phyloP scores from a whole-genome alignment of 35 echinoderm and acorn worm species.

The Hemicentrotus pulcherrimus region DNA sequence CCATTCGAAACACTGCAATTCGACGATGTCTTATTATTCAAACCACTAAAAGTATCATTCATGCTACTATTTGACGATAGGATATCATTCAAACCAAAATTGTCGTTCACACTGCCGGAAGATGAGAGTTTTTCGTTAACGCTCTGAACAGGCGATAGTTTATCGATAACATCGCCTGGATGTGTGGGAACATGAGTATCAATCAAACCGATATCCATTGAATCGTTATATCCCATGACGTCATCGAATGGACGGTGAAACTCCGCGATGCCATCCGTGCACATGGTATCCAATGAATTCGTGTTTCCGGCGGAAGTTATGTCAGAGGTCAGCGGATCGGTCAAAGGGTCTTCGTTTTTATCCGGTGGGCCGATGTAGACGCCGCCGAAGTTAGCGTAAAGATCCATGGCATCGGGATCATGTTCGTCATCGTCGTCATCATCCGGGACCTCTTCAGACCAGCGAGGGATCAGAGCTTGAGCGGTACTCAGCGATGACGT shows the following conservation, averaged over 20 bases:
- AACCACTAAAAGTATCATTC: background rate
- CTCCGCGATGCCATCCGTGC: conserved; percentile 67
- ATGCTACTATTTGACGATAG: background rate
- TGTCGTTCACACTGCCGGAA: background rate
- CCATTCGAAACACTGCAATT: conserved; percentile 38
- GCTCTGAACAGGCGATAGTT: background rate
- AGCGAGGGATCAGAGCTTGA: background rate
- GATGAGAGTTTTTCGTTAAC: background rate
- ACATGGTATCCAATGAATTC: conserved; percentile 46
- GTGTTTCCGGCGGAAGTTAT: conserved; percentile 15
- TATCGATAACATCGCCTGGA: background rate
- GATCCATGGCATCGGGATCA: background rate
- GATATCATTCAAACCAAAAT: background rate
- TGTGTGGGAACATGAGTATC: background rate
- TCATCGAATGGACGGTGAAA: conserved; percentile 78
- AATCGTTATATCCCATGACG: conserved; percentile 26
- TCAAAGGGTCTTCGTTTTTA: background rate
- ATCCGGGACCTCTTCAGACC: conserved; percentile 26
- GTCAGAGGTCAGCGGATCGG: background rate
- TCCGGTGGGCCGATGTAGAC: conserved; percentile 81
- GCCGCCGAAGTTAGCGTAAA: conserved; percentile 75
- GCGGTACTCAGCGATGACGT: background rate
- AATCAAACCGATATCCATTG: background rate
- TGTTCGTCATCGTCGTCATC: conserved; percentile 39
- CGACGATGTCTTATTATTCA: background rate